Evolutionary conservation across 2,888 invertebrate genomes (phyloP).

Genomic region (Drosophila eohydei): DNA sequence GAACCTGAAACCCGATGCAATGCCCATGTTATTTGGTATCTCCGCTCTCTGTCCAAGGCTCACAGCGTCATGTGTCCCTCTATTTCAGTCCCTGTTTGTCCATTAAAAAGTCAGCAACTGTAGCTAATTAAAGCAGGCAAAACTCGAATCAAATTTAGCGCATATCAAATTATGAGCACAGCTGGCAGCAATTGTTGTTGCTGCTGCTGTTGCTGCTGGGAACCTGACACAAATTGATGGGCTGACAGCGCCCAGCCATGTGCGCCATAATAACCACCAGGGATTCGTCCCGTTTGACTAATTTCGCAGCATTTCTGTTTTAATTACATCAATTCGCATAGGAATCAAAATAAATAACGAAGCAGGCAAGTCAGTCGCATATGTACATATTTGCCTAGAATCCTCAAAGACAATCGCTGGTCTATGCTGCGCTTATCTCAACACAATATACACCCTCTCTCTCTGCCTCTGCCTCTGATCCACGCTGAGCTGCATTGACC

Average conservation of each 20-base stretch:
- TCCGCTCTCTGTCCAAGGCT: not conserved
- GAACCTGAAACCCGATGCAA: constrained; percentile 26
- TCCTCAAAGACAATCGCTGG: not conserved
- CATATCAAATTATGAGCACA: constrained; percentile 78
- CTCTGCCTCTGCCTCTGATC: not conserved
- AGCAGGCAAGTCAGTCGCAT: constrained; percentile 8
- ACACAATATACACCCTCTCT: not conserved
- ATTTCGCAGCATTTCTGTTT: constrained; percentile 64
- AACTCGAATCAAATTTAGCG: constrained; percentile 78
- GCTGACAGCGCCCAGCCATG: constrained; percentile 57
- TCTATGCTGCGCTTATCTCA: constrained; percentile 5
- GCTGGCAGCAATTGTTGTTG: constrained; percentile 73
- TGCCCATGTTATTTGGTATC: constrained; percentile 24
- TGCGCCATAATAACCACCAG: constrained; percentile 63
- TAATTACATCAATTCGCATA: constrained; percentile 66
- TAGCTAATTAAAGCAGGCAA: constrained; percentile 73
- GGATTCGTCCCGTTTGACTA: constrained; percentile 49
- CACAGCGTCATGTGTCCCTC: constrained; percentile 18
- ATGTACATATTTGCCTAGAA: constrained; percentile 19
- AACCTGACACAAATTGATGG: constrained; percentile 67
- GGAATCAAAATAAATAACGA: constrained; percentile 51
- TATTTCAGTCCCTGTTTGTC: constrained; percentile 53
- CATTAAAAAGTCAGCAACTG: constrained; percentile 79
- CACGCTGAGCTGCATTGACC: constrained; percentile 25
- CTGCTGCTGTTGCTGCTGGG: constrained; percentile 36